A percentile compares a stretch with the other conserved stretches of the same genome.
Conservation (phyloP, 37 sponge, comb jelly and placozoan genomes). For the Chondrilla cf. caribensis region DNA sequence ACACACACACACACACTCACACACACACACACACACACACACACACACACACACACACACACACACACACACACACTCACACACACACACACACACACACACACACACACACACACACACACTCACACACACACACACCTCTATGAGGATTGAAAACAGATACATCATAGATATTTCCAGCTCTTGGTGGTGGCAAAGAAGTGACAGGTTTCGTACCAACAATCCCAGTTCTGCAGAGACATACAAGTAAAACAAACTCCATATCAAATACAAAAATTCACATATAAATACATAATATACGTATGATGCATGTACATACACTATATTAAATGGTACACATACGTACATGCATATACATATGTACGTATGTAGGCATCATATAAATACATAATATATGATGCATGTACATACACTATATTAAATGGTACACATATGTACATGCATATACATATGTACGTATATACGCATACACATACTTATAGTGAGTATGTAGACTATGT, state of each 20-base stretch:
- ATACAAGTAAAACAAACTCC: too few relatives aligned
- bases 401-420: too few relatives aligned
- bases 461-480: too few relatives aligned
- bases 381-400: too few relatives aligned
- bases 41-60: conserved; percentile 11
- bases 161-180: conserved; percentile 35
- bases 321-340: not conserved
- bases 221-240: not conserved
- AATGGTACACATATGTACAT: too few relatives aligned
- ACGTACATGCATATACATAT: not conserved
- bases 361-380: not conserved
- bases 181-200: conserved; percentile 35
- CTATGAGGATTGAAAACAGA: conserved; percentile 43
- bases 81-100: conserved; percentile 21
- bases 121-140: conserved; percentile 24
- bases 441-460: too few relatives aligned
- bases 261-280: too few relatives aligned
- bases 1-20: not conserved
- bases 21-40: not conserved
- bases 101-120: conserved; percentile 21
- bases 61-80: conserved; percentile 12
- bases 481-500: too few relatives aligned
- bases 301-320: not conserved
- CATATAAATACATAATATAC: too few relatives aligned
- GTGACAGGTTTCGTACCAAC: conserved; percentile 47